Base-by-base conservation (phyloP, 2,888 invertebrate genomes). In the Heliconius charithonia region DNA sequence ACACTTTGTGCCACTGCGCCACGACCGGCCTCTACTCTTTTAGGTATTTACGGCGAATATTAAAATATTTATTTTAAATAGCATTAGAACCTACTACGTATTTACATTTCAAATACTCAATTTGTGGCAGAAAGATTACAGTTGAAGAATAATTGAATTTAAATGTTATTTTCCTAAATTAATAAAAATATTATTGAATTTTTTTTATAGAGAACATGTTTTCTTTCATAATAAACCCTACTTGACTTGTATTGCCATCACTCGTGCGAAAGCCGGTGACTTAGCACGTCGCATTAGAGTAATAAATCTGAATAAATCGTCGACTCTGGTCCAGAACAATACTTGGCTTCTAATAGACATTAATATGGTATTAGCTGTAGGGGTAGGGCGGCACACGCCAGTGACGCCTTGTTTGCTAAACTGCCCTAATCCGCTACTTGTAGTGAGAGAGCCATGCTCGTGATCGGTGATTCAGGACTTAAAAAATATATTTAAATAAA, bases 351-450 rank as follows among this genome's bases (percentile, higher is more conserved):
- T 93, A 94, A 94, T 94, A 92, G 93, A 93, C 94, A 94, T 95
- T 95, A 94, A 94, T 94, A 91, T 90, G 87, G 92, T 93, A 92
- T 94, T 94, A 94, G 93, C 84, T 88, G 87, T 89, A 86, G 51
- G 51, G 51, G 22, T 22, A 91, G 92, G 92, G 81, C 87, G 90
- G 87, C 93, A 89, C 92, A 90, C 93, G 94, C 87, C 90, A 85
- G 87, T 85, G 91, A 92, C 94, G 94, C 94, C 94, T 95, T 95
- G 94, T 94, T 95, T 95, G 94, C 94, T 92, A 95, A 95, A 95
- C 94, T 95, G 94, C 93, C 94, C 94, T 95, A 94, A 95, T 94
- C 94, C 93, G 88, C 93, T 92, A 94, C 94, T 95, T 94, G 94
- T 93, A 91, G 82, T 85, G 89, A 86, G 86, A 88, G 84, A 82